phyloP scores from a whole-genome alignment of 2,888 invertebrate genomes.

The Cetonia aurata region DNA sequence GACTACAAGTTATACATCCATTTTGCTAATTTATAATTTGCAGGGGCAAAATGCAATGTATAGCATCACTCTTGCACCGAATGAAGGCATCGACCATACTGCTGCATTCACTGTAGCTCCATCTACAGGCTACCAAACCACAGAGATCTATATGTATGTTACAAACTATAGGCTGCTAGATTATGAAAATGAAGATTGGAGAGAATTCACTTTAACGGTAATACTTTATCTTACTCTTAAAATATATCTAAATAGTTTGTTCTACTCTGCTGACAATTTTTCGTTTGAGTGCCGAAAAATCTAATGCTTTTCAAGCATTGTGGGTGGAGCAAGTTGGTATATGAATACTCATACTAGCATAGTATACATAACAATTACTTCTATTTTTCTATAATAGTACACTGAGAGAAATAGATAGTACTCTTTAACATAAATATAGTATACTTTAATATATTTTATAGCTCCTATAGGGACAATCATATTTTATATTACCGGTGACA shows the following conservation, averaged over 20 bases:
- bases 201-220: slow-evolving; percentile 66
- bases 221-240: slow-evolving; percentile 36
- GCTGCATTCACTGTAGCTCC: slow-evolving; percentile 74
- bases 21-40: slow-evolving; percentile 44
- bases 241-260: slow-evolving; percentile 24
- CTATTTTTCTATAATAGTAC: no score
- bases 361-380: no score
- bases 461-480: no score
- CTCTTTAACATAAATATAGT: no score
- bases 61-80: slow-evolving; percentile 64
- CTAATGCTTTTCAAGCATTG: no score
- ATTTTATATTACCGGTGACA: no score
- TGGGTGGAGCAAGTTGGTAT: no score
- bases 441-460: no score
- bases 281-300: no score
- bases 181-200: slow-evolving; percentile 71
- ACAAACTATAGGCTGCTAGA: slow-evolving; percentile 70
- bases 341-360: no score
- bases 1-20: background rate
- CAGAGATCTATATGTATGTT: slow-evolving; percentile 72
- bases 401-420: no score
- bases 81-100: slow-evolving; percentile 53
- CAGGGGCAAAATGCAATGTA: slow-evolving; percentile 74
- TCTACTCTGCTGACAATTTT: background rate
- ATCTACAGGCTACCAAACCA: slow-evolving; percentile 71